Conservation (phyloP, 2,888 invertebrate genomes). For the Andrena hattorfiana region DNA sequence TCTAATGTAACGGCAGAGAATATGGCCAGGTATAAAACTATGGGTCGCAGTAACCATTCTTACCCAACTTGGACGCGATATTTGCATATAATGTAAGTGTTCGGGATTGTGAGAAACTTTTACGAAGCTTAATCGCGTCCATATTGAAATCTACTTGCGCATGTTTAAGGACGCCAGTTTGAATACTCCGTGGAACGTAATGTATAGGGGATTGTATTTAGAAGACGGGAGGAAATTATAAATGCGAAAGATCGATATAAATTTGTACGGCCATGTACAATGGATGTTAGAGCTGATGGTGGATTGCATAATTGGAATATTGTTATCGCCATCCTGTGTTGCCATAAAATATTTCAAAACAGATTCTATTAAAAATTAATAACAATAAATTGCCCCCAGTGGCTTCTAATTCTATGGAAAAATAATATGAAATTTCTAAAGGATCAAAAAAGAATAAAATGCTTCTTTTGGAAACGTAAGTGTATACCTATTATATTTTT, state of each 20-base stretch:
- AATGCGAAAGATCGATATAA: conserved; percentile 21
- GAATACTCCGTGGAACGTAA: background rate
- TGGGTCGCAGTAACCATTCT: conserved; percentile 21
- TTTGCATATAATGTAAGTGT: conserved; percentile 46
- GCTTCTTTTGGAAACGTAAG: too few relatives aligned
- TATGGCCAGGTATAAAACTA: conserved; percentile 3
- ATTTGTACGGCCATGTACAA: conserved; percentile 13
- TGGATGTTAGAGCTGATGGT: conserved; percentile 9
- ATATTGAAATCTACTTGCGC: conserved; percentile 8
- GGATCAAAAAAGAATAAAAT: too few relatives aligned
- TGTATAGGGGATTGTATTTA: background rate
- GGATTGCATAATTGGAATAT: conserved; percentile 6
- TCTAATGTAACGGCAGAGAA: conserved; percentile 23
- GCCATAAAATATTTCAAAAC: background rate
- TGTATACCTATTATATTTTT: too few relatives aligned
- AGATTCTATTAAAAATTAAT: too few relatives aligned
- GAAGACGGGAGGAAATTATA: conserved; percentile 8
- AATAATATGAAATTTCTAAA: too few relatives aligned
- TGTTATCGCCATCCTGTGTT: background rate
- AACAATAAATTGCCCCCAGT: too few relatives aligned
- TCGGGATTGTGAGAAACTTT: conserved; percentile 7
- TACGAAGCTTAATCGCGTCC: conserved; percentile 12
- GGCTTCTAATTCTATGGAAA: too few relatives aligned
- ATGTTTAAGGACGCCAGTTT: background rate
- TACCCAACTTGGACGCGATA: conserved; percentile 40